Base-by-base conservation (phyloP, 1,140 invertebrate species). In the Copidosoma floridanum region DNA sequence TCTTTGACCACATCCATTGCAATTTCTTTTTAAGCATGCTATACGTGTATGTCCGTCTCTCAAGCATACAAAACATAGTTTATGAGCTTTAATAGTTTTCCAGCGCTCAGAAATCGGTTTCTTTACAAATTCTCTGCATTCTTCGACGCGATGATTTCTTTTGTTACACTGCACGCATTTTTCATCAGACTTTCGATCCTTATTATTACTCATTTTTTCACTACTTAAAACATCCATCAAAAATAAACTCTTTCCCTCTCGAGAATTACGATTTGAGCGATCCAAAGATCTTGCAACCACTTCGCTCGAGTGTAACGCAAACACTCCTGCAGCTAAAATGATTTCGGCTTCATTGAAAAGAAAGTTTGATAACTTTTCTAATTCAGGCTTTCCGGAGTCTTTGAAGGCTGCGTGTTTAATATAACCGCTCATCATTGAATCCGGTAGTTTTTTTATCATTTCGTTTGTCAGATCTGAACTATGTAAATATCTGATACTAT, bases 311-410 rank as follows among this genome's bases (percentile, higher is more conserved):
- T 4, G n/a, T 32, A 23, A 23, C 16, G n/a, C 23, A 23, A 24
- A n/a, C 11, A 53, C 24, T 3, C 24, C 38, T 29, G 38, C 40
- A 1, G 21, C 12, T 16, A 50, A 8, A 7, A 32, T 38, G 26
- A 46, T 44, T 12, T 44, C 6, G 12, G 53, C 53, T 32, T 56
- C 41, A 3, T 26, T 12, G 32, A 27, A 56, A 12, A 56, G 21
- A 32, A 32, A 56, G 7, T 56, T 21, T 1, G 53, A 21, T 21
- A 56, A 35, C 20, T 20, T 56, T 14, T 44, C 53, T 56, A 46
- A 35, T 2, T 32, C 41, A 3, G 41, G 27, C 46, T 18, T 20
- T 5, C 35, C 11, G 6, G 18, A 18, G 18, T 32, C 40, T 32
- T 32, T 11, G 5, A 5, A 26, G 35, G 23, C 26, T 8, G 16